Percentiles rank a stretch among this genome's conserved stretches.
Conservation (phyloP, 2,888 invertebrate genomes). For the Druceiella hillmani region DNA sequence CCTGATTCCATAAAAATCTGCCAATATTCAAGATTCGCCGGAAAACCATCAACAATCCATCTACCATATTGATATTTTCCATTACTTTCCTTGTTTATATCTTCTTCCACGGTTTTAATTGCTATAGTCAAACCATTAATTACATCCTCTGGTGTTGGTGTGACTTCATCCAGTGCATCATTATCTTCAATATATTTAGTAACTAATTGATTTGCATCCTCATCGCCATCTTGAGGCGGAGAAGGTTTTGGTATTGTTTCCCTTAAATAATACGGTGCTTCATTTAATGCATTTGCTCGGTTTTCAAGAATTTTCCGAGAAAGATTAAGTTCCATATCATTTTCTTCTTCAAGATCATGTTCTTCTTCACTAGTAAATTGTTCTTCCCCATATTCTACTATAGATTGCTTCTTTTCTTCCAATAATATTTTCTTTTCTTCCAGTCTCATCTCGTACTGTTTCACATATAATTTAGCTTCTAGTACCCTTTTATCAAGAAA, state of each 20-base stretch:
- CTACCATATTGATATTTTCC: constrained; percentile 35
- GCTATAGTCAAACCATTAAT: constrained; percentile 35
- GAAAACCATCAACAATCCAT: constrained; percentile 58
- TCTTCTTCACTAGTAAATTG: no score
- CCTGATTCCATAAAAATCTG: constrained; percentile 37
- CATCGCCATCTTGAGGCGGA: constrained; percentile 41
- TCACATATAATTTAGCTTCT: constrained; percentile 8
- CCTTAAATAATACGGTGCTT: constrained; percentile 36
- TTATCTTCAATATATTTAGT: constrained; percentile 34
- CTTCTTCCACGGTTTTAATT: constrained; percentile 36
- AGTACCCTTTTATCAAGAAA: constrained; percentile 33
- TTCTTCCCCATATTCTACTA: no score
- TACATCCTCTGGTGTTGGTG: constrained; percentile 40
- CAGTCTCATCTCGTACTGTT: no score
- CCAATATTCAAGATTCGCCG: constrained; percentile 46
- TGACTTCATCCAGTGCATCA: constrained; percentile 39
- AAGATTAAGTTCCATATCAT: no score
- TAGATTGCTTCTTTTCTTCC: no score
- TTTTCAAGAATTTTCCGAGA: no score
- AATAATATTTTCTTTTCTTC: no score
- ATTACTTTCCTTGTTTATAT: constrained; percentile 29
- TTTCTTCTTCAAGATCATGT: no score
- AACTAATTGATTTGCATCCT: constrained; percentile 41
- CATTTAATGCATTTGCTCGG: no score
- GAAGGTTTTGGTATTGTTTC: constrained; percentile 29